Base-by-base conservation (phyloP, 2,113 vertebrate genomes). In the Martes martes region DNA sequence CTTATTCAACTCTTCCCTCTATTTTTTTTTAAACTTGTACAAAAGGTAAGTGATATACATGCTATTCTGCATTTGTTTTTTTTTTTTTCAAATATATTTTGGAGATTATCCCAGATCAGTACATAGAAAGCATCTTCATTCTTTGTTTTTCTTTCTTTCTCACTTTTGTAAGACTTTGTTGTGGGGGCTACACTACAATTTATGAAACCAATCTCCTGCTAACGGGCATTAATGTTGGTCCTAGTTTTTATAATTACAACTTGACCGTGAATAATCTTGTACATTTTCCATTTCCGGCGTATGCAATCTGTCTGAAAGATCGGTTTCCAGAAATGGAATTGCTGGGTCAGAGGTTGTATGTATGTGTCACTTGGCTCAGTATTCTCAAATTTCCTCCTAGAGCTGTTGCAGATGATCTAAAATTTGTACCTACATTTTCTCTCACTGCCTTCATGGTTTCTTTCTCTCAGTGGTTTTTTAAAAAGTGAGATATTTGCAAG, bases 61-160 rank as follows among this genome's bases (percentile, higher is more conserved):
- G 63, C 19, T 89, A 2, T 96, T 93, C 47, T 93, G 24, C 4
- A 96, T 61, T 26, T 52, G 6, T 88, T 95, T 91, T 94, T 61
- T 52, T 18, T 88, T 95, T 91, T 94, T 61, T 71, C 28, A 90
- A 47, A 52, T 47, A 15, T 94, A 74, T 91, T 88, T 95, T 95
- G 63, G n/a, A 92, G 23, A 63, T 94, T 93, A 85, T 85, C 16
- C 47, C 45, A 57, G 78, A 39, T 93, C 11, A 88, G 57, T 59
- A 96, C 11, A 47, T 42, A 52, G 28, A 96, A 55, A 87, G 6
- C 24, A 39, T 55, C 33, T 89, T 73, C 33, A 26, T 26, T 71
- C 21, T 39, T 81, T 74, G 36, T 84, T 14, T 52, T 47, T 14
- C 18, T 63, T 67, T 3, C 9, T 69, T 59, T 33, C 2, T 57